Percentiles rank a stretch among this genome's conserved stretches.
phyloP scores from a whole-genome alignment of 2,888 invertebrate species.

The Schizaphis graminum region DNA sequence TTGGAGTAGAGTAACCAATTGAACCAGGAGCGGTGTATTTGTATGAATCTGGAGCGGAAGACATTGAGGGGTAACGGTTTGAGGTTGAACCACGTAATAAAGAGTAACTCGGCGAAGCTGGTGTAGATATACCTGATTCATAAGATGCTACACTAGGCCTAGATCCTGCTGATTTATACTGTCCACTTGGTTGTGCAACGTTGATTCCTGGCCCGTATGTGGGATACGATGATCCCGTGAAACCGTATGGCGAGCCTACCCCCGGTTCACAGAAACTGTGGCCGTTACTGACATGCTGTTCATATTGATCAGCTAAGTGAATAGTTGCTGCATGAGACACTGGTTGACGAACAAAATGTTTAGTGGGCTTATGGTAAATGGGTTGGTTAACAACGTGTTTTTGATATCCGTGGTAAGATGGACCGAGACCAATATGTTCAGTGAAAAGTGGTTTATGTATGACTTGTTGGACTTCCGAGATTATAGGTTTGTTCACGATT shows the following conservation, averaged over 20 bases:
- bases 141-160: not conserved
- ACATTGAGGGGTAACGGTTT: not conserved
- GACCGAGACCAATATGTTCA: slow-evolving; percentile 62
- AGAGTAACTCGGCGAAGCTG: not conserved
- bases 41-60: not conserved
- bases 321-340: slow-evolving; percentile 33
- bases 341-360: slow-evolving; percentile 52
- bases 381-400: slow-evolving; percentile 61
- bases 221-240: not conserved
- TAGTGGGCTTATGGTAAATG: slow-evolving; percentile 30
- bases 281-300: slow-evolving; percentile 37
- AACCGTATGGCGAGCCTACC: not conserved
- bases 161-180: not conserved
- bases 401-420: slow-evolving; percentile 49
- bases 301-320: slow-evolving; percentile 61
- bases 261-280: not conserved
- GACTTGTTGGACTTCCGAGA: slow-evolving; percentile 64
- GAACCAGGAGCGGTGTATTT: not conserved
- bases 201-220: slow-evolving; percentile 12
- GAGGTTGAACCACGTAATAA: not conserved
- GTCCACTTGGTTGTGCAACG: not conserved
- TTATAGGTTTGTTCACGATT: slow-evolving; percentile 65
- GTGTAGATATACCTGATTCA: not conserved
- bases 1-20: not conserved
- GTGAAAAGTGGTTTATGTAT: slow-evolving; percentile 65